Evolutionary conservation across 1,140 invertebrate species (phyloP).

Genomic region (Bombus balteatus): DNA sequence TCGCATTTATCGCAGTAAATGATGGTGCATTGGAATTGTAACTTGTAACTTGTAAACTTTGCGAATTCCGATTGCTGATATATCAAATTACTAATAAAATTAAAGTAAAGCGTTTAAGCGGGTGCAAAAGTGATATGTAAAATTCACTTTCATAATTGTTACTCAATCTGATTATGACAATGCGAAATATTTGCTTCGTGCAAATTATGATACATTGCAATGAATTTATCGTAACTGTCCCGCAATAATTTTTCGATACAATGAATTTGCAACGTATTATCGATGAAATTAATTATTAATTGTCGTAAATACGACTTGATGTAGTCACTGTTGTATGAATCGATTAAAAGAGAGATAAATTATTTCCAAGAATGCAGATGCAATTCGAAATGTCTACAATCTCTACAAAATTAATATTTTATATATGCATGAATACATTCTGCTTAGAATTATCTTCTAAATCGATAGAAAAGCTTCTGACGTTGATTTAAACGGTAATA

Average conservation of each 20-base stretch:
- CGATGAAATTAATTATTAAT: neutral
- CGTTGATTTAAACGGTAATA: no score
- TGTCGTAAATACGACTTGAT: neutral
- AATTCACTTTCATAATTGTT: neutral
- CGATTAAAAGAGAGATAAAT: neutral
- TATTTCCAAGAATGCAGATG: neutral
- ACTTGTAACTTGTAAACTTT: neutral
- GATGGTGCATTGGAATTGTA: neutral
- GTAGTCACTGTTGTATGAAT: neutral
- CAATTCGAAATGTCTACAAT: neutral
- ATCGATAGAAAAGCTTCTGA: no score
- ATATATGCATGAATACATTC: no score
- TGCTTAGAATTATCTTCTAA: no score
- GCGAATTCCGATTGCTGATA: neutral
- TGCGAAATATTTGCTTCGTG: neutral
- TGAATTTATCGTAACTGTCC: neutral
- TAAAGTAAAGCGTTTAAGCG: neutral
- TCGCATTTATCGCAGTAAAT: neutral
- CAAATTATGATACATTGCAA: neutral
- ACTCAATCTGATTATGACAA: neutral
- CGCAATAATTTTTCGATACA: neutral
- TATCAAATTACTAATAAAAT: neutral
- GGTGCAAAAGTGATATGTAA: neutral
- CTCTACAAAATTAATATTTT: neutral
- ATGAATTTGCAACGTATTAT: neutral